Percentiles rank a stretch among this genome's conserved stretches.
Conservation (phyloP, 2,888 invertebrate genomes). For the Dasypogon diadema region DNA sequence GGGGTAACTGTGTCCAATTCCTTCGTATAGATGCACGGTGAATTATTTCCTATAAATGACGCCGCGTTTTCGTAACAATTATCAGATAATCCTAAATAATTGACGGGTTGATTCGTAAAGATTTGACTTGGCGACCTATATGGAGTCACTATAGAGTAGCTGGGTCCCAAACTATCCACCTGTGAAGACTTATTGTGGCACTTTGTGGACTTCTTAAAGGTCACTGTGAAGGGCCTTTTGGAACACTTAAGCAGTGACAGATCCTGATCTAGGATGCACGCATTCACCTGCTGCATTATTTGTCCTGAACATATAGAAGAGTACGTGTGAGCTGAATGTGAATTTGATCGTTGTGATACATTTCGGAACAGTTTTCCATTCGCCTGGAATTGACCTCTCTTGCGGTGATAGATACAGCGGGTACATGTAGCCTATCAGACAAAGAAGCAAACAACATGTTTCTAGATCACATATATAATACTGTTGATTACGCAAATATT, state of each 20-base stretch:
- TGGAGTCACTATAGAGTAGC: not conserved
- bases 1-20: no score
- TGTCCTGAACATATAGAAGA: constrained; percentile 54
- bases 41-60: no score
- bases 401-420: constrained; percentile 35
- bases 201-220: constrained; percentile 47
- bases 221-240: constrained; percentile 54
- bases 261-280: constrained; percentile 51
- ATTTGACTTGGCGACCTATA: not conserved
- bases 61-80: no score
- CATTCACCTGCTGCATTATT: constrained; percentile 43
- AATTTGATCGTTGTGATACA: constrained; percentile 54
- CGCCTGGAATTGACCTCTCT: not conserved
- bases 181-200: not conserved
- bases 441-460: constrained; percentile 56
- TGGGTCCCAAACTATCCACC: not conserved
- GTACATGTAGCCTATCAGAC: constrained; percentile 54
- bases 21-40: no score
- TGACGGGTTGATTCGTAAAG: not conserved
- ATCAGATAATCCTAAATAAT: not conserved
- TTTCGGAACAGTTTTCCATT: constrained; percentile 49
- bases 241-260: constrained; percentile 50
- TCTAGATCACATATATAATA: constrained; percentile 55
- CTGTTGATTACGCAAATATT: constrained; percentile 41
- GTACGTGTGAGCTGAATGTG: constrained; percentile 53